Percentiles rank a stretch among this genome's conserved stretches.
Evolutionary conservation across 2,888 invertebrate genomes (phyloP).

Genomic region (Cinara cedri): DNA sequence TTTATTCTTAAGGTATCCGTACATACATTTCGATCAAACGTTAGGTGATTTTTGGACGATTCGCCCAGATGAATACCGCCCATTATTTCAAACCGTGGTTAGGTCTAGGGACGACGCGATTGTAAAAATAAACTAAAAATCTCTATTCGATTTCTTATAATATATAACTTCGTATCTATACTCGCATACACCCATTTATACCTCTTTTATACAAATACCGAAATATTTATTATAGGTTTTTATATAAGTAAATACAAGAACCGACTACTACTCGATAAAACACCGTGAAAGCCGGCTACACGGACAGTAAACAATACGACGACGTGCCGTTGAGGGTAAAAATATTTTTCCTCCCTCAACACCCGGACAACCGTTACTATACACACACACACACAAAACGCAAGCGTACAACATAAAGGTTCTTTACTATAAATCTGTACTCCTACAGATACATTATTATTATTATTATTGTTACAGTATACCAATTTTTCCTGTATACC

Average conservation of each 20-base stretch:
- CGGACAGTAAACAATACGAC: constrained; percentile 16
- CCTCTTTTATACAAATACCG: not conserved
- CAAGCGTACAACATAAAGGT: not conserved
- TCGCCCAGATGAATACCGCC: no score
- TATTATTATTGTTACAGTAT: constrained; percentile 27
- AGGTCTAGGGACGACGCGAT: no score
- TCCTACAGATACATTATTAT: constrained; percentile 5
- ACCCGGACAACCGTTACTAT: constrained; percentile 50
- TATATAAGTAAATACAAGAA: not conserved
- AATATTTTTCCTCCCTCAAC: constrained; percentile 38
- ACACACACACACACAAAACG: not conserved
- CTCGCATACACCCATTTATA: not conserved
- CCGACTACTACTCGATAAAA: not conserved
- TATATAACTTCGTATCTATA: no score
- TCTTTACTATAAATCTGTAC: constrained; percentile 36
- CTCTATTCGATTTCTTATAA: no score
- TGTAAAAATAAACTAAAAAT: no score
- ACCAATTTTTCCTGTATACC: constrained; percentile 24
- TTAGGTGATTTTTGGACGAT: no score
- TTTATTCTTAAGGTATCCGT: no score
- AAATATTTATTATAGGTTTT: constrained; percentile 3
- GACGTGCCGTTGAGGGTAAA: constrained; percentile 5
- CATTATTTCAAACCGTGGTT: no score
- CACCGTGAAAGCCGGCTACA: not conserved
- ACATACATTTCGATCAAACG: no score